Percentiles rank a stretch among this genome's conserved stretches.
Evolutionary conservation across 1,140 invertebrate species (phyloP).

Genomic region (Heliothis subflexa): DNA sequence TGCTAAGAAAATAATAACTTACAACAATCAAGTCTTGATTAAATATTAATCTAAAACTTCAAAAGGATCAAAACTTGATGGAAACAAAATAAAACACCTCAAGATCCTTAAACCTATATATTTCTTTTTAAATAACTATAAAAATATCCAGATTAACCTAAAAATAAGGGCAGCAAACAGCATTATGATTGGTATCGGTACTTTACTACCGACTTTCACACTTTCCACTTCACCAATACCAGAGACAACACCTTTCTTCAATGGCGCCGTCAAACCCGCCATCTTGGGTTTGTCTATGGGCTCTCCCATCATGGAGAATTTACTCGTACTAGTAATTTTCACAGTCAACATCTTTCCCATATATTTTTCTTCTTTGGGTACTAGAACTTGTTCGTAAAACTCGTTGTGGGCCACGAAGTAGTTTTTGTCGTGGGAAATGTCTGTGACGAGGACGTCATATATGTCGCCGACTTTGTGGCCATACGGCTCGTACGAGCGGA

Average conservation of each 20-base stretch:
- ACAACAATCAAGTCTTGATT: too few relatives aligned
- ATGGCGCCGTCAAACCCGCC: slow-evolving; percentile 84
- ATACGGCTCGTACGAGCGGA: slow-evolving; percentile 96
- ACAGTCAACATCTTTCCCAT: slow-evolving; percentile 95
- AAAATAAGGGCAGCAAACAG: slow-evolving; percentile 65
- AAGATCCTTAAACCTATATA: slow-evolving; percentile 48
- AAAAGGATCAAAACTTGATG: too few relatives aligned
- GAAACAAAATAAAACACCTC: slow-evolving; percentile 10
- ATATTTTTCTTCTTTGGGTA: slow-evolving; percentile 91
- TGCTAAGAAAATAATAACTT: too few relatives aligned
- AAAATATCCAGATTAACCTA: slow-evolving; percentile 76
- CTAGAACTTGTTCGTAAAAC: slow-evolving; percentile 97
- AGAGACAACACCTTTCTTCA: slow-evolving; percentile 85
- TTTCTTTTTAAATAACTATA: slow-evolving; percentile 63
- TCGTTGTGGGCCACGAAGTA: slow-evolving; percentile 98
- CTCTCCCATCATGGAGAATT: slow-evolving; percentile 95
- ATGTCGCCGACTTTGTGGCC: slow-evolving; percentile 91
- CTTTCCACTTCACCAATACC: slow-evolving; percentile 64
- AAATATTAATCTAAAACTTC: too few relatives aligned
- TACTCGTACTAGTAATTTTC: slow-evolving; percentile 91
- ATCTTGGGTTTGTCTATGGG: slow-evolving; percentile 87
- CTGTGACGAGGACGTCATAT: slow-evolving; percentile 96
- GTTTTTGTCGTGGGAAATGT: slow-evolving; percentile 95
- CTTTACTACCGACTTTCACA: slow-evolving; percentile 51
- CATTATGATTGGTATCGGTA: slow-evolving; percentile 69